Evolutionary conservation across 1,140 invertebrate genomes (phyloP).

Genomic region (Mercenaria mercenaria): DNA sequence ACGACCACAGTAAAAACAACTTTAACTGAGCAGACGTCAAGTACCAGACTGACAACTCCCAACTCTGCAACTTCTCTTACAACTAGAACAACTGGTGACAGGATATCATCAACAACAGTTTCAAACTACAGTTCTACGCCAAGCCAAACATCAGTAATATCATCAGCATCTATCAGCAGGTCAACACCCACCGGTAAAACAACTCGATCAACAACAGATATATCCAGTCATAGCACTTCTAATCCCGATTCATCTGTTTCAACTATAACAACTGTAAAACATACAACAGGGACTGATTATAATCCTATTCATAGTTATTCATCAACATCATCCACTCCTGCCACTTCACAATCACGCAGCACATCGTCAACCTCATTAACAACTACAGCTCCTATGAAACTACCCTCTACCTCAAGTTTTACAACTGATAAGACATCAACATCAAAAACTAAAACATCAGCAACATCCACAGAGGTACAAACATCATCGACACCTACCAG

Average conservation of each 20-base stretch:
- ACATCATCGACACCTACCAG: too few species aligned
- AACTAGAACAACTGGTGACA: background rate
- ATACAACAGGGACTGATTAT: background rate
- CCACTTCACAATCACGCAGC: too few species aligned
- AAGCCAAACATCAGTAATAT: background rate
- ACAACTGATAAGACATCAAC: background rate
- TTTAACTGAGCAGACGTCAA: background rate
- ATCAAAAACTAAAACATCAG: too few species aligned
- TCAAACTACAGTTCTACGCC: background rate
- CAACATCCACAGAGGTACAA: too few species aligned
- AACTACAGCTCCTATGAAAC: too few species aligned
- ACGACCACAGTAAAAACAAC: background rate
- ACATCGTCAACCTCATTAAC: too few species aligned
- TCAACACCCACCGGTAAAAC: background rate
- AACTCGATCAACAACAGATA: background rate
- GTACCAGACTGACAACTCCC: background rate
- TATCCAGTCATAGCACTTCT: background rate
- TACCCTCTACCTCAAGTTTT: background rate
- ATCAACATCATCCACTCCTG: too few species aligned
- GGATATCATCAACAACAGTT: background rate
- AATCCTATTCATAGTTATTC: too few species aligned
- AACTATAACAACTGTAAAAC: background rate
- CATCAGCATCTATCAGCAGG: background rate
- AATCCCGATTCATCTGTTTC: background rate
- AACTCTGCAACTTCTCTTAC: background rate